Conservation (phyloP, 2,888 invertebrate genomes). For the Horisme vitalbata region DNA sequence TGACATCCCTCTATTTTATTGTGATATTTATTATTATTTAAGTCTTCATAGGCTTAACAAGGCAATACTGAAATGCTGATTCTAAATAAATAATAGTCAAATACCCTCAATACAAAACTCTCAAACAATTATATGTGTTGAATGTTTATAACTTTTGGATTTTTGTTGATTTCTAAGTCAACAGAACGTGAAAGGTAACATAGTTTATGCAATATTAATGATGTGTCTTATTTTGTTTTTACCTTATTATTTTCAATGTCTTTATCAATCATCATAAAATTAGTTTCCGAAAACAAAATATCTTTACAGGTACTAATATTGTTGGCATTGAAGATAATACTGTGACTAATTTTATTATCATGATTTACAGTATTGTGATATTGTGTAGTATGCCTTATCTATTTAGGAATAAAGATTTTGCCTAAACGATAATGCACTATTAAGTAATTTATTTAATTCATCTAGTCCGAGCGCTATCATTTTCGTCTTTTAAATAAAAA, state of each 20-base stretch:
- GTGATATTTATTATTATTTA: too few species aligned
- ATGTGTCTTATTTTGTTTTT: conserved; percentile 5
- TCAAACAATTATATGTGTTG: neutral
- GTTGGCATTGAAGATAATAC: conserved; percentile 16
- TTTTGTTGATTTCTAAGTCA: conserved; percentile 24
- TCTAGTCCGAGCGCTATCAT: too few species aligned
- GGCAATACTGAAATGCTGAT: too few species aligned
- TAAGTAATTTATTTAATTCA: neutral
- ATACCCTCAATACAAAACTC: conserved; percentile 4
- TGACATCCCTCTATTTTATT: too few species aligned
- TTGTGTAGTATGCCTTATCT: conserved; percentile 20
- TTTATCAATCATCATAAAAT: too few species aligned
- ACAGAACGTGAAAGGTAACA: conserved; percentile 22
- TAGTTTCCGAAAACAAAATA: too few species aligned
- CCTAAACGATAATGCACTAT: conserved; percentile 20
- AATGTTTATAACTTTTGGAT: conserved; percentile 19
- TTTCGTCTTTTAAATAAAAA: too few species aligned
- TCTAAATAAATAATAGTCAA: conserved; percentile 16
- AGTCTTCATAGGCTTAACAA: too few species aligned
- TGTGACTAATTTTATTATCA: conserved; percentile 1
- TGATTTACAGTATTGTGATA: conserved; percentile 3
- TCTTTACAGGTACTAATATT: too few species aligned
- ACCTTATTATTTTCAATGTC: conserved; percentile 16
- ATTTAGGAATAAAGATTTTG: conserved; percentile 15
- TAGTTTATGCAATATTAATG: conserved; percentile 10